phyloP scores from a whole-genome alignment of 2,797 vertebrate species.

The Margarornis squamiger region DNA sequence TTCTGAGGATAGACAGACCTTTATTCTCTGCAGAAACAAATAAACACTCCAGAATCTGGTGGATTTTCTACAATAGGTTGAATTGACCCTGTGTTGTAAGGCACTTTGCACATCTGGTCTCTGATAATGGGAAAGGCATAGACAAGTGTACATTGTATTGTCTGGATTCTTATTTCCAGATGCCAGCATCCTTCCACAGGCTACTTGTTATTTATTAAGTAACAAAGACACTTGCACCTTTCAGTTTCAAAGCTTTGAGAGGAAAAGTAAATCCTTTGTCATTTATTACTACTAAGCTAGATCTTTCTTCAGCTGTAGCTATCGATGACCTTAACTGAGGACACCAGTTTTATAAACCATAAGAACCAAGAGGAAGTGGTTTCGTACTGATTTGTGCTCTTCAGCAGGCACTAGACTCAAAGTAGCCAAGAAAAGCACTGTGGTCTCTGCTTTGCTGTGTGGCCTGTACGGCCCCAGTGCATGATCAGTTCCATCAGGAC shows the following conservation, averaged over 20 bases:
- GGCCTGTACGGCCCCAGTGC: accelerated
- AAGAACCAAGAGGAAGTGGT: background rate
- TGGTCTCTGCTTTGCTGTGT: background rate
- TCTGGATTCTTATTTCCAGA: background rate
- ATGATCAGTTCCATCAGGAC: background rate
- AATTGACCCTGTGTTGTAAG: background rate
- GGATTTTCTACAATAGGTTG: background rate
- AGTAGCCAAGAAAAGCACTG: background rate
- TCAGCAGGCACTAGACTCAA: background rate
- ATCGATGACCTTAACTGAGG: background rate
- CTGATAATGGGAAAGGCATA: background rate
- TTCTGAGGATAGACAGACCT: background rate
- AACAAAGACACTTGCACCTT: background rate
- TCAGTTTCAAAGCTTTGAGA: background rate
- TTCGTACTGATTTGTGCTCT: background rate
- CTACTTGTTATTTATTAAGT: background rate
- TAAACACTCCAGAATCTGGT: background rate
- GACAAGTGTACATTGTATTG: background rate
- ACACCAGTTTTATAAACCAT: background rate
- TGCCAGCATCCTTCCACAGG: background rate
- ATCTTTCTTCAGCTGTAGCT: background rate
- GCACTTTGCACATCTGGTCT: background rate
- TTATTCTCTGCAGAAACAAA: background rate
- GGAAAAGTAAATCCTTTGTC: background rate
- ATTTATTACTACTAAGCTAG: background rate